phyloP scores from a whole-genome alignment of 2,888 invertebrate genomes.

The Drosophila rubida region DNA sequence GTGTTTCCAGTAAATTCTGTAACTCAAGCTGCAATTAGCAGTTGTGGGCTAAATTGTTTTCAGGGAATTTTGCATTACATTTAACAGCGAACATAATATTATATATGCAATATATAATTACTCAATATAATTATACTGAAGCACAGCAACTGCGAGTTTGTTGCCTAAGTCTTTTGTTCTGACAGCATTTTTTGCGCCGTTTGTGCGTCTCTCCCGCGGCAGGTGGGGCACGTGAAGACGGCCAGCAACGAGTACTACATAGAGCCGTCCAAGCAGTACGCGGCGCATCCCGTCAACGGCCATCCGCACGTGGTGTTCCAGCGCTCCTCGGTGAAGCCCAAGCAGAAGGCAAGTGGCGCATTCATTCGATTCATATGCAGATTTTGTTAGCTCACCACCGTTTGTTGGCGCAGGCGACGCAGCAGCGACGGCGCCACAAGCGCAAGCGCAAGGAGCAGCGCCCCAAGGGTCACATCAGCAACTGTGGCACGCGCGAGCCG shows the following conservation, averaged over 20 bases:
- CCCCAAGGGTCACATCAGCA: slow-evolving; percentile 82
- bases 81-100: no score
- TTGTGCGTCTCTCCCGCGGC: no score
- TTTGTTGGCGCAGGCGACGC: slow-evolving; percentile 19
- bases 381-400: neutral
- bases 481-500: slow-evolving; percentile 87
- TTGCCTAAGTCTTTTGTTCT: slow-evolving; percentile 75
- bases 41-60: neutral
- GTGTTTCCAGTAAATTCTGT: neutral
- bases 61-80: neutral
- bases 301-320: slow-evolving; percentile 90
- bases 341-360: slow-evolving; percentile 55
- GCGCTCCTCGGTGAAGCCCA: slow-evolving; percentile 87
- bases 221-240: slow-evolving; percentile 90
- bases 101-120: no score
- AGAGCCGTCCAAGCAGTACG: slow-evolving; percentile 88
- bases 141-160: slow-evolving; percentile 55
- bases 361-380: neutral
- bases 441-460: slow-evolving; percentile 53
- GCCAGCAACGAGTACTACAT: slow-evolving; percentile 89
- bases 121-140: no score
- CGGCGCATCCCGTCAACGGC: slow-evolving; percentile 82
- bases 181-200: neutral
- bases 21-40: no score
- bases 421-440: slow-evolving; percentile 52